Conservation (phyloP, 2,888 invertebrate species). For the Eledone cirrhosa region DNA sequence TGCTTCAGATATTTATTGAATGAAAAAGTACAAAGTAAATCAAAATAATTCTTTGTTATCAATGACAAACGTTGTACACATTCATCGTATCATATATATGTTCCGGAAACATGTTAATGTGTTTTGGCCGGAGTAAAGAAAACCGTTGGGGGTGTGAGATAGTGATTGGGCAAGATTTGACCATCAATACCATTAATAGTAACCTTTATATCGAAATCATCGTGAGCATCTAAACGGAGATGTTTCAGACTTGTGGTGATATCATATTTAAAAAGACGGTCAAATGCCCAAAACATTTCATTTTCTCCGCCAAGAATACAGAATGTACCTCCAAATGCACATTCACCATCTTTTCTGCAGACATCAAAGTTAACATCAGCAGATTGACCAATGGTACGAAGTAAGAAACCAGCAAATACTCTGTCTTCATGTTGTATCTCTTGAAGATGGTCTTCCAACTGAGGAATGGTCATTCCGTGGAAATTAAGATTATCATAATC, state of each 20-base stretch:
- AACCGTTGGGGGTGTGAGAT: slow-evolving; percentile 36
- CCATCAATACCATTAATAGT: slow-evolving; percentile 34
- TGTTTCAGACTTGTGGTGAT: slow-evolving; percentile 35
- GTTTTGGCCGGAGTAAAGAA: slow-evolving; percentile 32
- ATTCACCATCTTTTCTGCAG: slow-evolving; percentile 1
- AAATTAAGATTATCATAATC: slow-evolving; percentile 40
- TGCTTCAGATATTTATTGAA: too few relatives aligned
- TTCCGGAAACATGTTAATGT: too few relatives aligned
- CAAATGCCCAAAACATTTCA: slow-evolving; percentile 36
- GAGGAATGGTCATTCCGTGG: slow-evolving; percentile 41
- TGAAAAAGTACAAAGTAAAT: too few relatives aligned
- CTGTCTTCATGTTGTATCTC: slow-evolving; percentile 30
- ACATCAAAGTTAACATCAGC: slow-evolving; percentile 32
- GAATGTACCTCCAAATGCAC: slow-evolving; percentile 31
- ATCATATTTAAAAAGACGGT: slow-evolving; percentile 33
- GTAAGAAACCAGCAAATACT: slow-evolving; percentile 32
- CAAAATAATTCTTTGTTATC: too few relatives aligned
- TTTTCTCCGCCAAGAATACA: slow-evolving; percentile 31
- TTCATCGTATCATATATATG: too few relatives aligned
- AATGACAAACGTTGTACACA: too few relatives aligned
- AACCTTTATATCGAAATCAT: slow-evolving; percentile 34
- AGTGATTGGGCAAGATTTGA: slow-evolving; percentile 30
- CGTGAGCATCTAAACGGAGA: slow-evolving; percentile 34
- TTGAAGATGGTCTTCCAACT: slow-evolving; percentile 35
- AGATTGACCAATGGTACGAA: slow-evolving; percentile 26